These are phyloP conservation scores for Pissodes strobi DNA, from an alignment of 1,140 invertebrate genomes.

Conservation along the genomic window DNA sequence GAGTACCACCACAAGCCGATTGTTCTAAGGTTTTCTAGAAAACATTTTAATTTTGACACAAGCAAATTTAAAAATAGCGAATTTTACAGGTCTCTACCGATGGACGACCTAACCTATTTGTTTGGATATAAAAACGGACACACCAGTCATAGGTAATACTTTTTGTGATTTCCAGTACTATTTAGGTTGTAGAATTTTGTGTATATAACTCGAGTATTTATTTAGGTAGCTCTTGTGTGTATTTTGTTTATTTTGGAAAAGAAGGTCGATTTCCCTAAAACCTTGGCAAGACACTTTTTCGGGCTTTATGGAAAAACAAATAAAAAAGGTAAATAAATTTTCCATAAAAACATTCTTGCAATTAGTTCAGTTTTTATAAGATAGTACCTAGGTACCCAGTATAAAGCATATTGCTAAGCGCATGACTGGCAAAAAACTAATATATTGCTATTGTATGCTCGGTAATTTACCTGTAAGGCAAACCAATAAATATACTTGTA, in stretches of 20 bases:
- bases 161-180: slow-evolving; percentile 18
- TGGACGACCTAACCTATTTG: slow-evolving; percentile 37
- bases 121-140: slow-evolving; percentile 39
- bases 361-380: too few relatives aligned
- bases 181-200: slow-evolving; percentile 22
- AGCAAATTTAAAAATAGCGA: slow-evolving; percentile 33
- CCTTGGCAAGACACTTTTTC: too few relatives aligned
- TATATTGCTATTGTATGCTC: too few relatives aligned
- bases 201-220: slow-evolving; percentile 19
- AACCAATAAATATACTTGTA: too few relatives aligned
- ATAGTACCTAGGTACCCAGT: too few relatives aligned
- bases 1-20: slow-evolving; percentile 35
- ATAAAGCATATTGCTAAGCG: too few relatives aligned
- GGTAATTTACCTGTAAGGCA: too few relatives aligned
- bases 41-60: slow-evolving; percentile 30
- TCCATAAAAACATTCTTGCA: too few relatives aligned
- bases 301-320: too few relatives aligned
- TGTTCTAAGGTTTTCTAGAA: slow-evolving; percentile 43
- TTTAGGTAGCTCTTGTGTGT: slow-evolving; percentile 13
- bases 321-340: too few relatives aligned
- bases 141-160: slow-evolving; percentile 30
- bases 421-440: too few relatives aligned
- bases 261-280: too few relatives aligned
- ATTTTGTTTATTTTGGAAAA: background rate
- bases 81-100: slow-evolving; percentile 42